phyloP scores from a whole-genome alignment of 1,140 invertebrate species.

The Bombus breviceps region DNA sequence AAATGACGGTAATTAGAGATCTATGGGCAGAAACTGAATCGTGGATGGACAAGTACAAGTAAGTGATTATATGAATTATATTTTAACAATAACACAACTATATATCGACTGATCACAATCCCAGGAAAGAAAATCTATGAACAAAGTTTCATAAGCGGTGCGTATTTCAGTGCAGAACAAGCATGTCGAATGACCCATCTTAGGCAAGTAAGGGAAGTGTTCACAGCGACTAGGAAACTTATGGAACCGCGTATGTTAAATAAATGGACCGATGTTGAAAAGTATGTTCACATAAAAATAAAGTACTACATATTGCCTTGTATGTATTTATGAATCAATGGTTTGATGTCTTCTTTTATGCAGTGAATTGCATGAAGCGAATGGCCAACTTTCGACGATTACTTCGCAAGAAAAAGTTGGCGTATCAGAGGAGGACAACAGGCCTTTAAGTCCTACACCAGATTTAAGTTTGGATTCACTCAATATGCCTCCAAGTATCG shows the following conservation, averaged over 20 bases:
- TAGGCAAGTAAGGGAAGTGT: conserved; percentile 83
- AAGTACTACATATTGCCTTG: not conserved
- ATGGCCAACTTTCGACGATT: conserved; percentile 60
- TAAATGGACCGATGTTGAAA: conserved; percentile 47
- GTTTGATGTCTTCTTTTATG: conserved; percentile 1
- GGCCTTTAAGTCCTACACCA: conserved; percentile 54
- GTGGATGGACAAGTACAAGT: conserved; percentile 86
- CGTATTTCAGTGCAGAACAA: conserved; percentile 78
- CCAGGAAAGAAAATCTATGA: conserved; percentile 3
- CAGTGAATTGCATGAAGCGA: conserved; percentile 59
- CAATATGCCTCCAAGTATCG: conserved; percentile 57
- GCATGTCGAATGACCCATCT: conserved; percentile 82
- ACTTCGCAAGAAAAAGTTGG: conserved; percentile 35
- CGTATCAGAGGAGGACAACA: conserved; percentile 41
- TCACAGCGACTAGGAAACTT: conserved; percentile 82
- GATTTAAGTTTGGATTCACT: conserved; percentile 62
- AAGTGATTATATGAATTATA: conserved; percentile 53
- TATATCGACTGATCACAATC: not conserved
- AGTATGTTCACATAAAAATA: conserved; percentile 27
- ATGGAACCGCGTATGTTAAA: conserved; percentile 77
- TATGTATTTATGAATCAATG: not conserved
- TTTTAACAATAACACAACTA: not conserved
- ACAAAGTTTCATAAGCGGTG: conserved; percentile 46
- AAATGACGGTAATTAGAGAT: conserved; percentile 85
- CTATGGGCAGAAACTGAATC: conserved; percentile 85